Base-by-base conservation (phyloP, 2,797 vertebrate genomes). In the Enteromius trimaculatus region DNA sequence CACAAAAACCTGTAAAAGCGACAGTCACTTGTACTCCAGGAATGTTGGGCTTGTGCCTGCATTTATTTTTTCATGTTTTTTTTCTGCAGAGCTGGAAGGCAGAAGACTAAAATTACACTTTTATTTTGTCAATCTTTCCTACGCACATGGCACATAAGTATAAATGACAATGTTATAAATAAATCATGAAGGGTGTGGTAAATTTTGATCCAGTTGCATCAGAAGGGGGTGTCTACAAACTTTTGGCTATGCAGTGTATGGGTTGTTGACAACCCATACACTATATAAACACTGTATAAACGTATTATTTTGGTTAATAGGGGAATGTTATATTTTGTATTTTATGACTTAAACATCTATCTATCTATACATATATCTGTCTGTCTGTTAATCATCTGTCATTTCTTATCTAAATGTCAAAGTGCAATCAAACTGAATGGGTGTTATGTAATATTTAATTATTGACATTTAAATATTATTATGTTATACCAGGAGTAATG, bases 21-120 rank as follows among this genome's bases (percentile, higher is more conserved):
- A 21, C 14, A 19, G 9, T 29, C 14, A 47, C 23, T 39, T 80
- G 13, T 42, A 29, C 10, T 2, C 3, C 29, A 16, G 19, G 68
- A 81, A 81, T 72, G 26, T 21, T 71, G 60, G 19, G 53, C 26
- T 47, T 49, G 29, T 31, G 29, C 13, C 17, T 72, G 71, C 29
- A 74, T 76, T 65, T 76, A 42, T 65, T 75, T 75, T 53, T 64
- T 64, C 80, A 49, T 55, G 60, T n/a, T 82, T 29, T 47, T 81
- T 51, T 75, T 78, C 31, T 6, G 14, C 80, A 51, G 70, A 13
- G 9, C 13, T 82, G 80, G n/a, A 82, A 68, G 62, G 37, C n/a
- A 17, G 19, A 53, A 79, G 77, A 55, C 77, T 68, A 19, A 37
- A 69, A 68, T 79, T 55, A 55, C 62, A 66, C 17, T 42, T 51